These are phyloP conservation scores for Periophthalmus magnuspinnatus DNA, from an alignment of 2,797 vertebrate genomes.

Conservation along the genomic window DNA sequence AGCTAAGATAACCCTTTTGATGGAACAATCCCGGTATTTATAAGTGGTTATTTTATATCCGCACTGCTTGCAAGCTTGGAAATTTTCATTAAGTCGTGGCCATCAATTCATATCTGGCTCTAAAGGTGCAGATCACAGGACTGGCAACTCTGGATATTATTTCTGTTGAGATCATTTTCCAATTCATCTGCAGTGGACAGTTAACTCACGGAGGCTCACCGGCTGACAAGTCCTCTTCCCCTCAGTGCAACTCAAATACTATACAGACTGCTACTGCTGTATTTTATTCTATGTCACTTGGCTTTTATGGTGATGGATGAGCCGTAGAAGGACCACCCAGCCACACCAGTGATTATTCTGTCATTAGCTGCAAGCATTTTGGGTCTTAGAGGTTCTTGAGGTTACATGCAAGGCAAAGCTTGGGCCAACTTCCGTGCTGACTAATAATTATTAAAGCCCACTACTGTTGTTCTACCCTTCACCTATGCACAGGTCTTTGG, in stretches of 20 bases:
- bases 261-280: constrained; percentile 20
- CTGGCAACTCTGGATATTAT: constrained; percentile 21
- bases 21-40: constrained; percentile 49
- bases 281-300: constrained; percentile 19
- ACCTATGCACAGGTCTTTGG: constrained; percentile 42
- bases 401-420: constrained; percentile 42
- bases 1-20: constrained; percentile 48
- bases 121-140: constrained; percentile 41
- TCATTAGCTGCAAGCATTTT: constrained; percentile 47
- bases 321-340: constrained; percentile 60
- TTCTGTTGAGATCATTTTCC: constrained; percentile 40
- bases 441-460: constrained; percentile 47
- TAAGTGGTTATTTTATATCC: constrained; percentile 43
- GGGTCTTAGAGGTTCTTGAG: constrained; percentile 28
- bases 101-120: constrained; percentile 43
- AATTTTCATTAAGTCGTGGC: constrained; percentile 49
- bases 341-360: constrained; percentile 46
- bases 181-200: constrained; percentile 25
- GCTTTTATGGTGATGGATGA: constrained; percentile 34
- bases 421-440: constrained; percentile 50
- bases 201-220: constrained; percentile 18
- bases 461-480: constrained; percentile 32
- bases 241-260: constrained; percentile 15
- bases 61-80: constrained; percentile 46
- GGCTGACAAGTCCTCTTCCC: constrained; percentile 24